Conservation (phyloP, 2,797 vertebrate genomes). For the Todus mexicanus region DNA sequence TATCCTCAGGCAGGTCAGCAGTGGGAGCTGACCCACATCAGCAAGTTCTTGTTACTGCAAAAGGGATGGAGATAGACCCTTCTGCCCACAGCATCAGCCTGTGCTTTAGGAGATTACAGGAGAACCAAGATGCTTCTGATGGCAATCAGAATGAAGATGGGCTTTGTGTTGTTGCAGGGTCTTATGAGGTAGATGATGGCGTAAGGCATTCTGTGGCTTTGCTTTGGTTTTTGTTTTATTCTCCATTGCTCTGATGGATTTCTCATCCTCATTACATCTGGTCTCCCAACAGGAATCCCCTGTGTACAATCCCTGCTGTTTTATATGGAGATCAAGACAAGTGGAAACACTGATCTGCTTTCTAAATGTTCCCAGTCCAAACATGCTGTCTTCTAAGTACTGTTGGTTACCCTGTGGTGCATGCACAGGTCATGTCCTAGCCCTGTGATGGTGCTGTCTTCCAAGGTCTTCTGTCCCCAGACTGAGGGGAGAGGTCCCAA, state of each 20-base stretch:
- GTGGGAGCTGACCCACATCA: not conserved
- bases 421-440: not conserved
- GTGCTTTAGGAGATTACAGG: not conserved
- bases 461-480: not conserved
- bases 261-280: not conserved
- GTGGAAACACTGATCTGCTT: not conserved
- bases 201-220: not conserved
- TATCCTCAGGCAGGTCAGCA: not conserved
- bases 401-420: not conserved
- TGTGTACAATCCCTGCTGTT: not conserved
- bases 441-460: not conserved
- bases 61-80: not conserved
- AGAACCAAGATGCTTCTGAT: not conserved
- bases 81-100: not conserved
- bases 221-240: not conserved
- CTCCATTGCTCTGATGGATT: not conserved
- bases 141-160: not conserved
- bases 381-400: fast-evolving
- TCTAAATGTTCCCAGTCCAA: not conserved
- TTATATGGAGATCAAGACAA: not conserved
- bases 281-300: not conserved
- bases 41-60: not conserved
- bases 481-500: not conserved
- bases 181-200: not conserved
- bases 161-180: not conserved